Evolutionary conservation across 2,888 invertebrate genomes (phyloP), one percentile per base, ranked within the genome.

Genomic region (Busseola fusca): DNA sequence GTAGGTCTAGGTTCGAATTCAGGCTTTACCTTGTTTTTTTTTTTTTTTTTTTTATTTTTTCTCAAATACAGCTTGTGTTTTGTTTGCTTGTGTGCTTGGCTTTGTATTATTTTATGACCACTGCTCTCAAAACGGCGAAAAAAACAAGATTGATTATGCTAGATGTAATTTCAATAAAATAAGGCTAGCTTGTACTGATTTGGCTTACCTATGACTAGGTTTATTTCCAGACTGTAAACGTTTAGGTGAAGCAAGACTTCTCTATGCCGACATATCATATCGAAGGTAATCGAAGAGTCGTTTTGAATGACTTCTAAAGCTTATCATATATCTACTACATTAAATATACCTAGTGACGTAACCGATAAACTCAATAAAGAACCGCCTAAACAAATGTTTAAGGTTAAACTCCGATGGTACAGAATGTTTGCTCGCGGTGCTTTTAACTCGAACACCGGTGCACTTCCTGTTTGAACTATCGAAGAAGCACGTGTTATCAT

Each of bases 311-410:
- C 27, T 54, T 54, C 27, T 27, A 54, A 27, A 27, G 16, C 16
- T 7, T 27, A 30, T 30, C 21, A 30, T 18, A 21, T n/a, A 63
- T 63, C 48, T 30, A 34, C n/a, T 16, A 16, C 27, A 7, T 27
- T 1, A n/a, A 30, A 64, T 34, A 45, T 34, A 16, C 2, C 9
- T 2, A 52, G 68, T 74, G 56, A 69, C 52, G 27, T 60, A 59
- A 63, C 30, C 63, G 27, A 54, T 45, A 27, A 12, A 14, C 42
- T 45, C 37, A 37, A 30, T 66, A 30, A 48, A n/a, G 40, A 25
- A 48, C 58, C 30, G 45, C 64, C 65, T 72, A 78, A 70, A 68
- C 54, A 72, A 82, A 78, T 81, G 62, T 81, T 81, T 62, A 45
- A 78, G 18, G 5, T 67, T 45, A 62, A 57, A 65, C 37, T 45